A percentile compares a stretch with the other conserved stretches of the same genome.
Evolutionary conservation across 2,113 vertebrate genomes (phyloP).

Genomic region (Passer montanus): DNA sequence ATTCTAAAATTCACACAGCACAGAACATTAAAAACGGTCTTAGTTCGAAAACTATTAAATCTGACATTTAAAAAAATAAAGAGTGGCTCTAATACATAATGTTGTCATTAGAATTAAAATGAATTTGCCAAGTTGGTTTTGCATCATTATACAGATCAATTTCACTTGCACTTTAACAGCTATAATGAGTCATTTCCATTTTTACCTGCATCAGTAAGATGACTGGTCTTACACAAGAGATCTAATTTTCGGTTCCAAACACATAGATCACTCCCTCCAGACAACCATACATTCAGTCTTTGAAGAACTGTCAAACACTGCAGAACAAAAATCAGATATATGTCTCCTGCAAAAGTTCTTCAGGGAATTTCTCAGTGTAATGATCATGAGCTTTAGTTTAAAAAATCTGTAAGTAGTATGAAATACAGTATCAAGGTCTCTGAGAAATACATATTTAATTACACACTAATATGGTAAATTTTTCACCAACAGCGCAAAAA

Average conservation of each 20-base stretch:
- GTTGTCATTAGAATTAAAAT: slow-evolving; percentile 60
- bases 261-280: slow-evolving; percentile 89
- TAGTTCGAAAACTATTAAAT: slow-evolving; percentile 18
- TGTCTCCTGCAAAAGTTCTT: slow-evolving; percentile 38
- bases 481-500: background rate
- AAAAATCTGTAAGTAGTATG: background rate
- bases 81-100: slow-evolving; percentile 1
- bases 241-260: slow-evolving; percentile 90
- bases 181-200: slow-evolving; percentile 60
- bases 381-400: background rate
- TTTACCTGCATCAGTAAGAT: slow-evolving; percentile 89
- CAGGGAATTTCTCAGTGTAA: slow-evolving; percentile 16
- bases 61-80: slow-evolving; percentile 39
- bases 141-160: slow-evolving; percentile 46
- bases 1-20: slow-evolving; percentile 25
- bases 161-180: slow-evolving; percentile 49
- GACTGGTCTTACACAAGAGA: slow-evolving; percentile 84
- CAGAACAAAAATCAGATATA: slow-evolving; percentile 63
- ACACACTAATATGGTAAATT: background rate
- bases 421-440: background rate
- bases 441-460: background rate
- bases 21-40: background rate
- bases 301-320: slow-evolving; percentile 90
- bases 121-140: slow-evolving; percentile 51
- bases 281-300: slow-evolving; percentile 85